phyloP scores from a whole-genome alignment of 1,140 invertebrate species.

The Brachionus plicatilis region DNA sequence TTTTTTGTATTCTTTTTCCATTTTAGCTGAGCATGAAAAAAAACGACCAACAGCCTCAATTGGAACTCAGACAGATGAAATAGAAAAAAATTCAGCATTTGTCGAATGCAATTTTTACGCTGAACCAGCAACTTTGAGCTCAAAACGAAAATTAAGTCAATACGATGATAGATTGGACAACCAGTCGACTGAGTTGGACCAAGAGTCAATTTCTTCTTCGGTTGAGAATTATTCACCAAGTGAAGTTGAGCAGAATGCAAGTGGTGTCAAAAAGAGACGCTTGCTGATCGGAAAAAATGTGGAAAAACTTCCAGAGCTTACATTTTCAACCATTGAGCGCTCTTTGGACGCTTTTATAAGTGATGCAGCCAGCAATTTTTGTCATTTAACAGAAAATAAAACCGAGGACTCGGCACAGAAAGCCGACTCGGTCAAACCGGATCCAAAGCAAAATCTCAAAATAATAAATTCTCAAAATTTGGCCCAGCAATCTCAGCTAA shows the following conservation, averaged over 20 bases:
- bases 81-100: background rate
- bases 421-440: background rate
- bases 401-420: background rate
- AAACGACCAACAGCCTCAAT: background rate
- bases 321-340: background rate
- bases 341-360: background rate
- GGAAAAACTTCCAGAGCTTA: constrained; percentile 2
- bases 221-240: background rate
- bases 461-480: background rate
- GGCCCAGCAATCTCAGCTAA: background rate
- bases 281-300: constrained; percentile 21
- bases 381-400: background rate
- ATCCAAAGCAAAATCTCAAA: background rate
- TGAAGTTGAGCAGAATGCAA: background rate
- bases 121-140: background rate
- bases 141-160: constrained; percentile 4
- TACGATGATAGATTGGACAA: background rate
- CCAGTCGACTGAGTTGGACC: background rate
- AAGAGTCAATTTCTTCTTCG: background rate
- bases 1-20: background rate
- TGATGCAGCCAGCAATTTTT: background rate
- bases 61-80: background rate
- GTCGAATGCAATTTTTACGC: background rate
- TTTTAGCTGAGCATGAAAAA: background rate
- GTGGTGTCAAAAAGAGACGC: background rate